A percentile compares a stretch with the other conserved stretches of the same genome.
phyloP scores from a whole-genome alignment of 1,140 invertebrate species.

The Latrodectus geometricus region DNA sequence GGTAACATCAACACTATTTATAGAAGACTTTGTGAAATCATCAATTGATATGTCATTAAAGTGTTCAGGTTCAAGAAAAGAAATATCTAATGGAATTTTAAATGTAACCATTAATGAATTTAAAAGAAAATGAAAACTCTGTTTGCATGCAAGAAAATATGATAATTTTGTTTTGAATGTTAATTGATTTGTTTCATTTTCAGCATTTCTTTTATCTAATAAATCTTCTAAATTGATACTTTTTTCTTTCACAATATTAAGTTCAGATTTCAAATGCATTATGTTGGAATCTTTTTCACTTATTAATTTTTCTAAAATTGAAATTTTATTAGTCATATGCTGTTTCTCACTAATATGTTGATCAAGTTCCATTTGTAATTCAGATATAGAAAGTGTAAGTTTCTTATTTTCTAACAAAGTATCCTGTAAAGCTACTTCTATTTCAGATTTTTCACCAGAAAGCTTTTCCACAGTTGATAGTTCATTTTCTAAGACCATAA shows the following conservation, averaged over 20 bases:
- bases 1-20: neutral
- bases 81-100: constrained; percentile 13
- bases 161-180: constrained; percentile 14
- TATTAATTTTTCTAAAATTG: neutral
- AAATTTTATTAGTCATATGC: too few species aligned
- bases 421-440: neutral
- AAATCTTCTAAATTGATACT: neutral
- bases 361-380: neutral
- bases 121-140: constrained; percentile 21
- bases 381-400: neutral
- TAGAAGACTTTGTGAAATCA: constrained; percentile 3
- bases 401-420: neutral
- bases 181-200: neutral
- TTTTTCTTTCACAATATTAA: neutral
- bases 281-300: constrained; percentile 2
- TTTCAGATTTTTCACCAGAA: constrained; percentile 7
- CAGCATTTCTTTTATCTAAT: neutral
- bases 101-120: neutral
- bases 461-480: neutral
- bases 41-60: neutral
- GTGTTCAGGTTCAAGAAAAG: constrained; percentile 17
- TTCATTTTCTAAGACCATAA: neutral
- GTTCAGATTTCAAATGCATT: neutral
- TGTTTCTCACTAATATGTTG: constrained; percentile 1
- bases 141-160: neutral